Percentiles rank a stretch among this genome's conserved stretches.
phyloP scores from a whole-genome alignment of 2,888 invertebrate species.

The Ctenicera cuprea region DNA sequence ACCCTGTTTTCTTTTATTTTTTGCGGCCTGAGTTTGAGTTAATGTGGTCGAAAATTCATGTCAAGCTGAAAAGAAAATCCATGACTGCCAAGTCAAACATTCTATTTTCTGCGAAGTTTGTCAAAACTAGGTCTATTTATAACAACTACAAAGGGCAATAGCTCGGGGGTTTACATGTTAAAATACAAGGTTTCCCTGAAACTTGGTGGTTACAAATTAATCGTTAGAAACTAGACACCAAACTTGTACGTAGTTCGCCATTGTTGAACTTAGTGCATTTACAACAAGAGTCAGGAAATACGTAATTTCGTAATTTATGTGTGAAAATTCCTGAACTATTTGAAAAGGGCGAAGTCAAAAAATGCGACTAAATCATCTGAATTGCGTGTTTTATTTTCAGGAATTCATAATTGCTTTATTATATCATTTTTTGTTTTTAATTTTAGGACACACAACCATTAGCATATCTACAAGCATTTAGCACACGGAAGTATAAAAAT shows the following conservation, averaged over 20 bases:
- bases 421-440: conserved; percentile 19
- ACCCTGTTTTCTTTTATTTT: too few species aligned
- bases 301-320: too few species aligned
- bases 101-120: conserved; percentile 5
- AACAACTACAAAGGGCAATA: conserved; percentile 11
- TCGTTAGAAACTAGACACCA: not conserved
- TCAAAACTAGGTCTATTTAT: conserved; percentile 16
- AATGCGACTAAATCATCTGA: not conserved
- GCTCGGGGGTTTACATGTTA: conserved; percentile 7
- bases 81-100: not conserved
- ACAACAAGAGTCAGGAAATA: not conserved
- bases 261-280: conserved; percentile 5
- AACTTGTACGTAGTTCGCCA: conserved; percentile 3
- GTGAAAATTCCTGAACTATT: too few species aligned
- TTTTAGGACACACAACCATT: conserved; percentile 11
- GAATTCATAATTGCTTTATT: conserved; percentile 20
- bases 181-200: conserved; percentile 4
- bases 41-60: not conserved
- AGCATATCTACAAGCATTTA: conserved; percentile 11
- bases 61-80: not conserved
- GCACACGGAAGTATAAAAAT: conserved; percentile 18
- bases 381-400: not conserved
- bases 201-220: conserved; percentile 10
- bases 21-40: too few species aligned
- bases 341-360: too few species aligned